Base-by-base conservation (phyloP, 2,113 vertebrate species). In the Cephalophus harveyi region DNA sequence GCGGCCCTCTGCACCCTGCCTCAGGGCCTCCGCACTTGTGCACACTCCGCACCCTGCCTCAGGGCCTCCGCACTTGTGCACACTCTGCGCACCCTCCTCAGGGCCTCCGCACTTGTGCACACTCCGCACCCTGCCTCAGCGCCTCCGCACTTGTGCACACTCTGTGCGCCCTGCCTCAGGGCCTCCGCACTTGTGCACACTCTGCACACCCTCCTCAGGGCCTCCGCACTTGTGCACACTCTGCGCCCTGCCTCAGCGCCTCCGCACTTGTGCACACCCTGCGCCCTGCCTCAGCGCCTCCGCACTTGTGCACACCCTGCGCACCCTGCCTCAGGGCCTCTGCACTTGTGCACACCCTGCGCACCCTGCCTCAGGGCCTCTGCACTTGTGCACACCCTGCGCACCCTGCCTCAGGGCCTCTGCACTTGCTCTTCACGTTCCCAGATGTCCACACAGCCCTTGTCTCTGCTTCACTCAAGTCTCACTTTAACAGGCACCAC, bases 391-490 rank as follows among this genome's bases (percentile, higher is more conserved):
- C 40, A 43, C 40, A 43, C 14, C 50, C 62, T 16, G 30, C 33
- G 30, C 33, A 6, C 5, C 33, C 33, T 57, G 62, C 85, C 85
- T 28, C 91, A 62, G 91, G 88, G 33, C 60, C 96, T 97, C 86
- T 89, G 93, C 55, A 84, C 3, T 0, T 15, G 71, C 43, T 2
- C 0, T 14, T 86, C n/a, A 3, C 11, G 0, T 43, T 27, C 79
- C 83, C 40, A 81, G 11, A 12, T 13, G 10, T 3, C 19, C 87
- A 74, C 33, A 2, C 4, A 46, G 30, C 28, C 43, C 46, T 54
- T 33, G 46, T 59, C 82, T 88, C 76, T 88, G 60, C 85, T 67
- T n/a, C 40, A 2, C 62, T 76, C 33, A 25, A 48, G 33, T 62
- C 36, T 64, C 48, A 33, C 16, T 60, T 82, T 19, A 14, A 3